Evolutionary conservation across 2,797 vertebrate species (phyloP), one percentile per base, ranked within the genome.

Genomic region (Harpagifer antarcticus): DNA sequence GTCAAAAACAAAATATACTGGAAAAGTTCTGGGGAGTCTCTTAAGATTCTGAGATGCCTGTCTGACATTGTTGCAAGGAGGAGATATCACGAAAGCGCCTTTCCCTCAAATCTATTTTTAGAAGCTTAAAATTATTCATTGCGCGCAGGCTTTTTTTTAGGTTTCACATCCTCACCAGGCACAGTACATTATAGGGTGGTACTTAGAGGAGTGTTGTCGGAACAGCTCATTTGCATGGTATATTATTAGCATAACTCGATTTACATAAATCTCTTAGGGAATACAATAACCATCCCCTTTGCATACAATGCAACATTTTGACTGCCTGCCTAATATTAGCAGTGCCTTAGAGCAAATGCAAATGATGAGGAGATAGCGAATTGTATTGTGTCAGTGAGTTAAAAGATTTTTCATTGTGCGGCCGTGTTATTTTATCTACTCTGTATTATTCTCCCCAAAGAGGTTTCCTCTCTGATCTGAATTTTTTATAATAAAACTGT

Each of bases 401-500:
- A 17, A 59, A 56, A 31, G 11, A 56, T 75, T 74, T 72, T 65
- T 63, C 48, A 50, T 48, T 43, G 45, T 59, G 40, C 14, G 23
- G 63, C 62, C 3, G 1, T 70, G 62, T 82, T 77, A 73, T 79
- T 81, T 70, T 57, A 80, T 78, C 58, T 54, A 14, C 74, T 75
- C 66, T 11, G 40, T 44, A 23, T 63, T 56, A 33, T 33, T 77
- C 71, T 68, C 68, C 48, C 17, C 44, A 75, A 74, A 82, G 52
- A 73, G 66, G 79, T 79, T 78, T 88, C 61, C 57, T 76, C 68
- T 81, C 68, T 4, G 16, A 74, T 84, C 64, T 73, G 71, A 78
- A 83, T 84, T 75, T 82, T 77, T 83, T 68, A 86, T 85, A 76
- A 88, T 81, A 74, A 85, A 86, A 71, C 68, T 79, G 88, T 88